These are phyloP conservation scores for Burhinus bistriatus DNA, from an alignment of 2,113 vertebrate genomes.

Conservation along the genomic window DNA sequence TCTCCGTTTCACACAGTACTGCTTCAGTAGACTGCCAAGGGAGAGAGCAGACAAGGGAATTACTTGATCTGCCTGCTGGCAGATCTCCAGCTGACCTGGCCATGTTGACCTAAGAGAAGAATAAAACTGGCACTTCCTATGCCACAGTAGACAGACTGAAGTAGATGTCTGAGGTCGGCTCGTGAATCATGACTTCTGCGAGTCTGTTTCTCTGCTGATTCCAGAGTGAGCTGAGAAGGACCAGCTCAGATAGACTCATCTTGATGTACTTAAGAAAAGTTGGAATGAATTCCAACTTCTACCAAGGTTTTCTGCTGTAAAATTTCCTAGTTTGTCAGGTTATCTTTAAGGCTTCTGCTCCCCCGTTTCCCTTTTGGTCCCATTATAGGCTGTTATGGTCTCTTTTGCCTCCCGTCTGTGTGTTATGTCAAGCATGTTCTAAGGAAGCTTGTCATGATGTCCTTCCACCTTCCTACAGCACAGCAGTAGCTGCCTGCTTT, in stretches of 20 bases:
- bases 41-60: constrained; percentile 4
- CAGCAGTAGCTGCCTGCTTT: neutral
- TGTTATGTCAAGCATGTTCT: neutral
- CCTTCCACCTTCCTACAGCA: neutral
- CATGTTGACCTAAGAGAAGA: neutral
- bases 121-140: neutral
- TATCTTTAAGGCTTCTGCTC: neutral
- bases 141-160: neutral
- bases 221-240: neutral
- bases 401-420: neutral
- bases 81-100: neutral
- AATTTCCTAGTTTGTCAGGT: neutral
- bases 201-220: neutral
- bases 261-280: neutral
- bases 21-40: neutral
- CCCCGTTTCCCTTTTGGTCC: neutral
- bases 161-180: neutral
- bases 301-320: neutral
- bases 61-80: neutral
- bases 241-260: neutral
- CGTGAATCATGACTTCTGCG: neutral
- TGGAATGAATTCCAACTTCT: neutral
- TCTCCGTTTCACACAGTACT: neutral
- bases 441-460: neutral
- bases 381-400: neutral